A percentile compares a stretch with the other conserved stretches of the same genome.
Conservation (phyloP, 2,113 vertebrate species). For the Colinus virginianus region DNA sequence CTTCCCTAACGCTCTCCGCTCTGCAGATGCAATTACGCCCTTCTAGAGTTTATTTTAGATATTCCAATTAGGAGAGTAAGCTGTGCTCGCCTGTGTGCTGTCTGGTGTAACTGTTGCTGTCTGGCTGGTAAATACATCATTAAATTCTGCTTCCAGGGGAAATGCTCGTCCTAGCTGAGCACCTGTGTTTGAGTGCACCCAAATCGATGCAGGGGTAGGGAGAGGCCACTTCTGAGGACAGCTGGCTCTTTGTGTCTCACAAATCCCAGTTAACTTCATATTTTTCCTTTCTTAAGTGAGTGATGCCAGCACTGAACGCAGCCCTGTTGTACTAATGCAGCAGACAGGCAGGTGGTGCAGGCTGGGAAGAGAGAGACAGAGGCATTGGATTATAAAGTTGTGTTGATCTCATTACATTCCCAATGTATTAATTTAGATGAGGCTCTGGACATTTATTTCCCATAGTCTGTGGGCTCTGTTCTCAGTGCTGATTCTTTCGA, state of each 20-base stretch:
- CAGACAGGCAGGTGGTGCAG: neutral
- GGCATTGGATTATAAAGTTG: neutral
- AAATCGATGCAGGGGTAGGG: neutral
- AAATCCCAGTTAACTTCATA: neutral
- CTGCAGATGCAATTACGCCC: constrained; percentile 15
- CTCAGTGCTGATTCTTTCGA: neutral
- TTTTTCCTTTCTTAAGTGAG: neutral
- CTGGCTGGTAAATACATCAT: neutral
- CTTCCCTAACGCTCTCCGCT: neutral
- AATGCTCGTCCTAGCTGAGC: neutral
- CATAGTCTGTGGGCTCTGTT: neutral
- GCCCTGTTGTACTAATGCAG: neutral
- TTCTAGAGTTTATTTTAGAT: constrained; percentile 22
- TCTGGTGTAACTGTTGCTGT: neutral
- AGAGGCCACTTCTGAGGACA: neutral
- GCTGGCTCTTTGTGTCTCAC: neutral
- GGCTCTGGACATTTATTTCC: neutral
- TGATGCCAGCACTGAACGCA: neutral
- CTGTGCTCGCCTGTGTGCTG: neutral
- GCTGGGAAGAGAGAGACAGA: neutral
- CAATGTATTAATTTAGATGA: neutral
- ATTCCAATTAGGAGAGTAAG: neutral
- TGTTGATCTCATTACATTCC: constrained; percentile 15
- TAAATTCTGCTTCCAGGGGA: neutral
- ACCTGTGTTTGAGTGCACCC: neutral